These are phyloP conservation scores for Synanthedon vespiformis DNA, from an alignment of 2,888 invertebrate genomes.

Conservation along the genomic window DNA sequence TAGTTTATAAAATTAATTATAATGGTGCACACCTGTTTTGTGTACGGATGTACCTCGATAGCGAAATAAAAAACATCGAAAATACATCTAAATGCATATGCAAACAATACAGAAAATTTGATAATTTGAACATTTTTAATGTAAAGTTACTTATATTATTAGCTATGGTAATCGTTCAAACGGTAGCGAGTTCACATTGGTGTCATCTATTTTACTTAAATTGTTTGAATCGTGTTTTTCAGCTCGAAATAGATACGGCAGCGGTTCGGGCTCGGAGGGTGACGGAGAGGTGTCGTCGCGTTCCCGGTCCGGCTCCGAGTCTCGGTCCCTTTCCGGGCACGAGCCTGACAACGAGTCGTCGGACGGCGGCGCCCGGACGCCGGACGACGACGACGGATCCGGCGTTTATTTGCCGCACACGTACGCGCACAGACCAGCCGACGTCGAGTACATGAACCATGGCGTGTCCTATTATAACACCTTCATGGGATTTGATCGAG, in stretches of 20 bases:
- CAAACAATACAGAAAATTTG: too few relatives aligned
- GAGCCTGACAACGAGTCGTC: conserved; percentile 83
- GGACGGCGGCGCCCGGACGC: conserved; percentile 75
- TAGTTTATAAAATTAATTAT: too few relatives aligned
- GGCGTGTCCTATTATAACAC: conserved; percentile 74
- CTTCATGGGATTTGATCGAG: conserved; percentile 69
- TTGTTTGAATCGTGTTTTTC: conserved; percentile 8
- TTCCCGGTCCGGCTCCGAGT: conserved; percentile 69
- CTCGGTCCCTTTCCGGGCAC: conserved; percentile 78
- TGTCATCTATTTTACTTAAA: conserved; percentile 1
- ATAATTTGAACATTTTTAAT: too few relatives aligned
- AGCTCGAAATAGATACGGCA: conserved; percentile 78
- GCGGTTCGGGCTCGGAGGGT: conserved; percentile 59
- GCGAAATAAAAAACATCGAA: too few relatives aligned
- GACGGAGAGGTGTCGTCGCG: conserved; percentile 81
- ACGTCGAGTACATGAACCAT: conserved; percentile 64
- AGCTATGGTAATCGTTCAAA: too few relatives aligned
- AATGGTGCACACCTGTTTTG: too few relatives aligned
- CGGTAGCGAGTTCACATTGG: too few relatives aligned
- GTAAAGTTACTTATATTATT: too few relatives aligned
- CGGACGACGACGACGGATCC: conserved; percentile 77
- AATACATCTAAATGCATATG: too few relatives aligned
- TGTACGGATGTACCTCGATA: too few relatives aligned
- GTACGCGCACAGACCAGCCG: conserved; percentile 53
- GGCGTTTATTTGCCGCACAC: conserved; percentile 75